Base-by-base conservation (phyloP, 2,888 invertebrate genomes). In the Cataglyphis albicans region DNA sequence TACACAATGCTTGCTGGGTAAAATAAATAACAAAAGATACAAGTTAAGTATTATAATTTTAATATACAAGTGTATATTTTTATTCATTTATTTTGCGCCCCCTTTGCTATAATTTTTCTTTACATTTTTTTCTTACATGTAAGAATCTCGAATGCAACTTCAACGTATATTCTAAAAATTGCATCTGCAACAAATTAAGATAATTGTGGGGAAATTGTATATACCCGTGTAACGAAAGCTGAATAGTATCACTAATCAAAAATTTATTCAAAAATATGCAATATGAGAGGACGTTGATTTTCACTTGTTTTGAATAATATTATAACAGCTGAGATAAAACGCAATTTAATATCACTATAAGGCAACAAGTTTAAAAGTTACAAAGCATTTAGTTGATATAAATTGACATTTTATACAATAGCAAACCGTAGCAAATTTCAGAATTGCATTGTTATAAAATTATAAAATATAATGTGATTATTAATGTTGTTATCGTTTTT, bases 11-110 rank as follows among this genome's bases (percentile, higher is more conserved):
- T 84, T 63, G 80, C 61, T 65, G 61, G 72, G 21, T 70, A 74
- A 72, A 84, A 74, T 78, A 65, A 76, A 59, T 67, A 76, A 78
- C 76, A 83, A 21, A 21, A 21, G 64, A 63, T 55, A 35, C 38
- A 73, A 83, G 65, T 86, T 88, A 88, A 88, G 81, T 82, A 29
- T 29, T 29, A 29, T 29, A 85, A 87, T 85, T 88, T 87, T 84
- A 44, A 29, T n/a, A 29, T 21, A 35, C 64, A 25, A 4, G 74
- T 35, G 32, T 44, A 70, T 44, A 57, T 57, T 70, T 70, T 9
- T 25, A 29, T 55, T 70, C 12, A 25, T 57, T 35, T 38, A 38
- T 38, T 25, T 1, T 1, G 38, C 7, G 9, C 18, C 29, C 12
- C 29, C 5, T 59, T 38, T 70, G 15, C 21, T 0, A 7, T 25